Evolutionary conservation across 2,888 invertebrate species (phyloP), one percentile per base, ranked within the genome.

Genomic region (Gastrophysa polygoni): DNA sequence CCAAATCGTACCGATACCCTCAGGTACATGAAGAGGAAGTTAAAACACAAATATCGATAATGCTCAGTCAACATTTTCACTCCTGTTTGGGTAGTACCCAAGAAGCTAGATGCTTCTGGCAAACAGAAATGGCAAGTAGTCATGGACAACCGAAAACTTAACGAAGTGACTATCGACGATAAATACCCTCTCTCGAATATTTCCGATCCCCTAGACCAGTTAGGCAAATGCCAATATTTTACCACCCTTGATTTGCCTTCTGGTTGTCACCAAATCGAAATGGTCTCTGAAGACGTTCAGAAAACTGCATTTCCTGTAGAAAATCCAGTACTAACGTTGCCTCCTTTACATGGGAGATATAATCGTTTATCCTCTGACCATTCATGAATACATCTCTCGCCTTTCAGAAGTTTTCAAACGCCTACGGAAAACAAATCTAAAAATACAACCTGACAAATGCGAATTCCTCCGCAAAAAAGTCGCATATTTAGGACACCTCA

Each of bases 311-410:
- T 58, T 18, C 50, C 57, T 8, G 48, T 49, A 3, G 52, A 47
- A 16, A 51, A 34, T 61, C 14, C 56, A 58, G 57, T 61, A 66
- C 46, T 34, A 59, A 47, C 21, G 48, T 2, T 61, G 47, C 47
- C 57, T 64, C 16, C 59, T 64, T 0, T 67, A 64, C 21, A 38
- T 67, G 32, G 61, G 62, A 34, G 59, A 67, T 21, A 59, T 64
- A 10, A 59, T 64, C 4, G 49, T 65, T 2, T 65, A 56, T 48
- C 59, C 56, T 3, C 47, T 44, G 6, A 62, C 59, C 8, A 47
- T 64, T 10, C 47, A 56, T 8, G 51, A 64, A 28, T 62, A 67
- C 34, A 62, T 62, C n/a, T 21, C 46, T 11, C 46, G 54, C 7
- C 17, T 67, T 17, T 24, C 14, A 1, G 50, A 67, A 59, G 64